Conservation (phyloP, 2,797 vertebrate genomes). For the Xiphorhynchus erythropygius region DNA sequence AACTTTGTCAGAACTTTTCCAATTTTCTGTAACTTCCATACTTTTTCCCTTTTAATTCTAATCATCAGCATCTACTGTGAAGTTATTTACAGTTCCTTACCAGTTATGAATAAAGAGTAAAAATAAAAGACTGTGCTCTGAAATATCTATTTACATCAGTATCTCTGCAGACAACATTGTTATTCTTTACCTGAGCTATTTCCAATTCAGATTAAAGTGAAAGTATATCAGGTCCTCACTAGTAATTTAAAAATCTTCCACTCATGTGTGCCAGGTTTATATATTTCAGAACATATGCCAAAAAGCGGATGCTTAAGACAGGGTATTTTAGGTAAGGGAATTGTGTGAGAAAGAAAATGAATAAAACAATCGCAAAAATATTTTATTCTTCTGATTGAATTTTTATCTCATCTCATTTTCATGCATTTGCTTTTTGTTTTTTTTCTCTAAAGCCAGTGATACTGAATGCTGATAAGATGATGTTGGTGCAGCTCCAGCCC, state of each 20-base stretch:
- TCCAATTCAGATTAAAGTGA: slow-evolving; percentile 58
- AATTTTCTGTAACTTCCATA: background rate
- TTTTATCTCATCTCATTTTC: slow-evolving; percentile 53
- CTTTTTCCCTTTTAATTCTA: background rate
- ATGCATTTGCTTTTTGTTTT: background rate
- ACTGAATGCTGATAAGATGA: slow-evolving; percentile 22
- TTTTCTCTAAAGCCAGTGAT: background rate
- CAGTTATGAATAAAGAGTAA: slow-evolving; percentile 40
- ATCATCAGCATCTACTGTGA: background rate
- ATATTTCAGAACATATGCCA: background rate
- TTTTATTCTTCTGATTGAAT: slow-evolving; percentile 48
- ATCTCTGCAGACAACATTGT: slow-evolving; percentile 31
- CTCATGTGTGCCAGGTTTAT: slow-evolving; percentile 12
- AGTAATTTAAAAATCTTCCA: slow-evolving; percentile 57
- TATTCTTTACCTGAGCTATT: slow-evolving; percentile 52
- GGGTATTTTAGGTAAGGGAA: slow-evolving; percentile 2
- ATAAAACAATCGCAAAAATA: slow-evolving; percentile 50
- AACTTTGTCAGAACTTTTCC: background rate
- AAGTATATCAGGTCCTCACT: slow-evolving; percentile 35
- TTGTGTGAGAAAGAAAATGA: slow-evolving; percentile 30
- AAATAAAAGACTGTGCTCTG: background rate
- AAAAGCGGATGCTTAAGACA: slow-evolving; percentile 17
- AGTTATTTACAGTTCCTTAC: slow-evolving; percentile 43
- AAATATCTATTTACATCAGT: slow-evolving; percentile 49
- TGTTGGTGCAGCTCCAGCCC: background rate